Percentiles rank a stretch among this genome's conserved stretches.
Evolutionary conservation across 1,140 invertebrate genomes (phyloP).

Genomic region (Nautilus pompilius): DNA sequence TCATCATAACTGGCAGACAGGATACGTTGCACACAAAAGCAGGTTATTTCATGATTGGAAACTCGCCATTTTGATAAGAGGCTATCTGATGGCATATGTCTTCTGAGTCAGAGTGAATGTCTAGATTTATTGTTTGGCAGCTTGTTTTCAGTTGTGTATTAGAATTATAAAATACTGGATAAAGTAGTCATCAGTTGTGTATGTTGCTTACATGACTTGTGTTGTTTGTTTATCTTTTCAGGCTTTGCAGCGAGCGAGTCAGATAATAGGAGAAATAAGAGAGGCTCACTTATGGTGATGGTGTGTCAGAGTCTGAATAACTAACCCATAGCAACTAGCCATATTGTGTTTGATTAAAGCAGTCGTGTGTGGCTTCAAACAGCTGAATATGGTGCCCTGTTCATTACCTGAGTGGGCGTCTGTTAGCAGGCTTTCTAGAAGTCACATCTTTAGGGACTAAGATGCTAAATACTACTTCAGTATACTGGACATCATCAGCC

Average conservation of each 20-base stretch:
- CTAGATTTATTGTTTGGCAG: background rate
- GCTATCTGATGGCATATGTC: background rate
- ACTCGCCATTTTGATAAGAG: background rate
- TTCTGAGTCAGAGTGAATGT: background rate
- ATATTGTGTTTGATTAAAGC: too few species aligned
- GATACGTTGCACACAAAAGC: background rate
- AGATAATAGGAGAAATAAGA: constrained; percentile 40
- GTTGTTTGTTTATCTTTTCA: constrained; percentile 19
- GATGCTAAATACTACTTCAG: too few species aligned
- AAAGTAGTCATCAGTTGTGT: background rate
- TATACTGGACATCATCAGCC: too few species aligned
- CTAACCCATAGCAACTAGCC: too few species aligned
- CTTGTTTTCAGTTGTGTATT: background rate
- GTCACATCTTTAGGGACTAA: too few species aligned
- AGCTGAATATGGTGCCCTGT: too few species aligned
- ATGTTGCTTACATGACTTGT: background rate
- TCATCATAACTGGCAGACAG: too few species aligned
- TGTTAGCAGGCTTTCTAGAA: too few species aligned
- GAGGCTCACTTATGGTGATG: constrained; percentile 42
- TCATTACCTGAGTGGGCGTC: too few species aligned
- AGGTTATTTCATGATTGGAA: background rate
- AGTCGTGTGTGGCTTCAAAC: too few species aligned
- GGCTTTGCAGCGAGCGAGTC: constrained; percentile 40
- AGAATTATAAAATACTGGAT: background rate
- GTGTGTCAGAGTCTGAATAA: too few species aligned